phyloP scores from a whole-genome alignment of 2,888 invertebrate genomes.

The Polyommatus iphigenia region DNA sequence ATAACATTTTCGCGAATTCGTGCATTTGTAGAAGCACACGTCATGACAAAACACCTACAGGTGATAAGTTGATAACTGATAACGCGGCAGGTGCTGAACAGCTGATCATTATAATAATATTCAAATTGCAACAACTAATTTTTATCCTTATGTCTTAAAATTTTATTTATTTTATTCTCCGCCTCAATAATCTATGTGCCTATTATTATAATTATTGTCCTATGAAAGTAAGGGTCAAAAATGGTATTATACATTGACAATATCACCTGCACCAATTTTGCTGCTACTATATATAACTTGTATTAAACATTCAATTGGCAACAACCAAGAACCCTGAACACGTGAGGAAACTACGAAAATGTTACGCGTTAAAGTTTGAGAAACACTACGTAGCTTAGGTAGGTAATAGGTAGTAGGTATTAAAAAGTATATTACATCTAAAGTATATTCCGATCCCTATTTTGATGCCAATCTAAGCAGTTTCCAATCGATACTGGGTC shows the following conservation, averaged over 20 bases:
- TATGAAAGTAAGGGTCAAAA: too few species aligned
- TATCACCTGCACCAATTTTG: background rate
- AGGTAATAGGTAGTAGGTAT: background rate
- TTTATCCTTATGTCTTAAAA: background rate
- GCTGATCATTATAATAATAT: background rate
- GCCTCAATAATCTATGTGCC: background rate
- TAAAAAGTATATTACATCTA: background rate
- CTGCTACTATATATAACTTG: background rate
- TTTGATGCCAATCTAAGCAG: background rate
- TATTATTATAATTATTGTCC: background rate
- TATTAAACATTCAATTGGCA: background rate
- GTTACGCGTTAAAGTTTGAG: background rate
- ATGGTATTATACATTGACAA: too few species aligned
- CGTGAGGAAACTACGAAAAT: background rate
- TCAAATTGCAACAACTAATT: conserved; percentile 5
- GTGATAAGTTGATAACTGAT: background rate
- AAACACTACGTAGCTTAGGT: background rate
- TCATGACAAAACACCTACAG: background rate
- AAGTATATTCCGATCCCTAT: background rate
- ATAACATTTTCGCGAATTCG: background rate
- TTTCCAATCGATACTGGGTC: background rate
- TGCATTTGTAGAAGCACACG: background rate
- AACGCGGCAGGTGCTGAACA: background rate
- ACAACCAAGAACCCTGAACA: background rate
- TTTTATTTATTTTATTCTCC: too few species aligned